Base-by-base conservation (phyloP, 2,888 invertebrate species). In the Thymelicus acteon region DNA sequence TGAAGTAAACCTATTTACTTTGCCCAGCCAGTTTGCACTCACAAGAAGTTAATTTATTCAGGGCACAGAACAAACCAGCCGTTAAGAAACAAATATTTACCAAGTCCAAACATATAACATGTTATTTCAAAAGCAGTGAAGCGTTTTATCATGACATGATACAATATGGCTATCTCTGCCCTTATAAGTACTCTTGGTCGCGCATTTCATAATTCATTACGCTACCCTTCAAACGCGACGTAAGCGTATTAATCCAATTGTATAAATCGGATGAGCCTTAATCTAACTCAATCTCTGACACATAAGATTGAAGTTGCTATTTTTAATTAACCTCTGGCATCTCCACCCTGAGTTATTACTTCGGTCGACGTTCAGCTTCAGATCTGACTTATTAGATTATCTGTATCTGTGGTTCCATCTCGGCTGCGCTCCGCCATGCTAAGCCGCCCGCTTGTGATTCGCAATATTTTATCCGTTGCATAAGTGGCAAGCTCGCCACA, bases 321-420 rank as follows among this genome's bases (percentile, higher is more conserved):
- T 93, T 93, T 93, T 93, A 93, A 93, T 93, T 93, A 93, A 93
- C 93, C 93, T 91, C 90, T 91, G 89, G 85, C 90, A 87, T 87
- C 88, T 87, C 88, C 86, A 87, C 85, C 82, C 85, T 89, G 90
- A 92, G 91, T 90, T 91, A 92, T 91, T 90, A 86, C 90, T 85
- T 77, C 83, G 82, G 87, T 84, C 87, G 90, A 92, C 88, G 89
- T 88, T 88, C 86, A 82, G 84, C 86, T 87, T 85, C 86, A 92
- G 92, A 92, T 93, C 89, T 93, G 87, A 91, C 90, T 93, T 93
- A 92, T 91, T 92, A 93, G 93, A 93, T 93, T 93, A 92, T 82
- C 86, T 88, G 83, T 92, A 93, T 92, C 93, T 88, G 79, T 80
- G 85, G 88, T 86, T 85, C 84, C 89, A 93, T 93, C 93, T 90